These are phyloP conservation scores for Panonychus citri DNA, from an alignment of 1,140 invertebrate species.

Conservation along the genomic window DNA sequence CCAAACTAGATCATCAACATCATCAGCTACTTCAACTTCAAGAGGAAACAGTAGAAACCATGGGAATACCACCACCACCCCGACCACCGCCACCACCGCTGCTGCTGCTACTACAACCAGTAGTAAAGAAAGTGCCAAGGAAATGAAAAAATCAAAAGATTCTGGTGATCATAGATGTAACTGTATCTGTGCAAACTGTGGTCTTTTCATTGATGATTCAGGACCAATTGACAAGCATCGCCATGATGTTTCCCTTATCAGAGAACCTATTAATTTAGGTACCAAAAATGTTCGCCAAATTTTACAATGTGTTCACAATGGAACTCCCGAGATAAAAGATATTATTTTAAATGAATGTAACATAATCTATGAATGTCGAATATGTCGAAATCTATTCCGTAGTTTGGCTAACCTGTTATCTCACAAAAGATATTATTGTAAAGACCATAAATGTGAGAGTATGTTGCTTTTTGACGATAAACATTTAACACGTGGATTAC, in stretches of 20 bases:
- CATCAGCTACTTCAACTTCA: no score
- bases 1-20: no score
- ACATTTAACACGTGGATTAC: background rate
- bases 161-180: no score
- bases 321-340: constrained; percentile 32
- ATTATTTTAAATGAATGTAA: constrained; percentile 52
- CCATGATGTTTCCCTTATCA: constrained; percentile 9
- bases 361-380: constrained; percentile 56
- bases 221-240: background rate
- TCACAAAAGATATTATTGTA: constrained; percentile 55
- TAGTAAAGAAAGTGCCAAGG: no score
- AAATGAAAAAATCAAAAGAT: no score
- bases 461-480: constrained; percentile 18
- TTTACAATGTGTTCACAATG: constrained; percentile 11
- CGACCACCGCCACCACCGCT: no score
- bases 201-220: background rate
- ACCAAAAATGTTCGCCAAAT: constrained; percentile 12
- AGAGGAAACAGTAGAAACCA: no score
- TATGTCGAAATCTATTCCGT: constrained; percentile 57
- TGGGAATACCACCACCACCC: no score
- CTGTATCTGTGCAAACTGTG: no score
- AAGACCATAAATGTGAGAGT: constrained; percentile 23
- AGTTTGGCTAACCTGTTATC: constrained; percentile 56
- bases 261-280: constrained; percentile 11
- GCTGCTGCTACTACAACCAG: no score